Conservation (phyloP, 2,888 invertebrate genomes). For the Ashinkailepas kermadecensis region DNA sequence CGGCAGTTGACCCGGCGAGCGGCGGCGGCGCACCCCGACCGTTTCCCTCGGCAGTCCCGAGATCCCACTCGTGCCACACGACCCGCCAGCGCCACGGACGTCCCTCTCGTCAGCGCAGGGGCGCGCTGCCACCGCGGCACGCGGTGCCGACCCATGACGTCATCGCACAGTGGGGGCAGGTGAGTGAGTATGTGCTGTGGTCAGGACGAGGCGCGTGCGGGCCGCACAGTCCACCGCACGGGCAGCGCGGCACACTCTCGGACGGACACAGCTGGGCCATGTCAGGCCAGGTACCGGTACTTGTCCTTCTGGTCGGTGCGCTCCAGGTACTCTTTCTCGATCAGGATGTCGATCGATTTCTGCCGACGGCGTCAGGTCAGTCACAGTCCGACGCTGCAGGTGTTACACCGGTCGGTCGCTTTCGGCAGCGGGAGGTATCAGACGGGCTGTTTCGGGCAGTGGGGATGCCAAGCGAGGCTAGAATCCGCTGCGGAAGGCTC, state of each 20-base stretch:
- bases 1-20: background rate
- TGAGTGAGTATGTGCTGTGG: too few species aligned
- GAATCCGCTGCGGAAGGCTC: too few species aligned
- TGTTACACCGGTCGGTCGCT: too few species aligned
- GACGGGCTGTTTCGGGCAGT: too few species aligned
- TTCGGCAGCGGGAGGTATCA: too few species aligned
- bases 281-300: slow-evolving; percentile 91
- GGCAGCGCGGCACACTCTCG: background rate
- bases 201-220: background rate
- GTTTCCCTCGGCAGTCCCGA: background rate
- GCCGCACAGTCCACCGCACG: background rate
- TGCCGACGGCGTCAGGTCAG: slow-evolving; percentile 45
- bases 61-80: background rate
- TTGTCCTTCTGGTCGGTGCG: slow-evolving; percentile 96
- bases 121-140: background rate
- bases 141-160: background rate
- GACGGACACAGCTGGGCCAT: background rate
- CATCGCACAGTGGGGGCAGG: too few species aligned
- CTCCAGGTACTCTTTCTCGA: slow-evolving; percentile 97
- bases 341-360: slow-evolving; percentile 99
- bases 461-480: too few species aligned
- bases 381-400: too few species aligned
- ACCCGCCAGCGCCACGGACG: background rate
- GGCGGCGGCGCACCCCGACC: background rate
- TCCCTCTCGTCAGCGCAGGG: background rate